Percentiles rank a stretch among this genome's conserved stretches.
phyloP scores from a whole-genome alignment of 2,888 invertebrate species.

The Platycheirus rosarum region DNA sequence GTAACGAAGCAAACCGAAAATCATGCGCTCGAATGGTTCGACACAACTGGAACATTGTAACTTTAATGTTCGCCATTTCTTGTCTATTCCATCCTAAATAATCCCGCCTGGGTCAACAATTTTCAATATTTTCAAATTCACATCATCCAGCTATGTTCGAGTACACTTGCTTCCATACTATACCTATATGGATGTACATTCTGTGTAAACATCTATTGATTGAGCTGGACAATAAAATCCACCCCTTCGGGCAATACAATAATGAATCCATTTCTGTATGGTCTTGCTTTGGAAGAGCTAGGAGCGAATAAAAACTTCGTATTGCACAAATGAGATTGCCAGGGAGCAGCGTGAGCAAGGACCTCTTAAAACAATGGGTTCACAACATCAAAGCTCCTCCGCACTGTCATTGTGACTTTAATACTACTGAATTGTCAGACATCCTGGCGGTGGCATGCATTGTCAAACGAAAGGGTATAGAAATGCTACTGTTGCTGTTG shows the following conservation, averaged over 20 bases:
- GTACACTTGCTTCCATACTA: neutral
- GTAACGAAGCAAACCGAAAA: neutral
- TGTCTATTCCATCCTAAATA: slow-evolving; percentile 58
- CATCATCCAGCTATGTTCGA: slow-evolving; percentile 35
- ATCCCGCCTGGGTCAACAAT: slow-evolving; percentile 51
- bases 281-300: slow-evolving; percentile 43
- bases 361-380: slow-evolving; percentile 57
- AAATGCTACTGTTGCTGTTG: neutral
- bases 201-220: slow-evolving; percentile 20
- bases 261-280: slow-evolving; percentile 44
- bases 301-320: slow-evolving; percentile 66
- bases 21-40: neutral
- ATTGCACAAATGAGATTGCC: slow-evolving; percentile 65
- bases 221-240: slow-evolving; percentile 43
- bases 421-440: slow-evolving; percentile 57
- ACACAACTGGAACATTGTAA: slow-evolving; percentile 42
- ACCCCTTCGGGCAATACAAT: slow-evolving; percentile 14
- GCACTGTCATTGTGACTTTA: slow-evolving; percentile 69
- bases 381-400: slow-evolving; percentile 24
- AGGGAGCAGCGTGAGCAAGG: neutral
- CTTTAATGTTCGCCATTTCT: slow-evolving; percentile 24
- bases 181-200: neutral
- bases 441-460: slow-evolving; percentile 36
- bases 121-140: slow-evolving; percentile 52
- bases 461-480: slow-evolving; percentile 59